These are phyloP conservation scores for Dermolepida albohirtum DNA, from an alignment of 2,888 invertebrate species.

Conservation along the genomic window DNA sequence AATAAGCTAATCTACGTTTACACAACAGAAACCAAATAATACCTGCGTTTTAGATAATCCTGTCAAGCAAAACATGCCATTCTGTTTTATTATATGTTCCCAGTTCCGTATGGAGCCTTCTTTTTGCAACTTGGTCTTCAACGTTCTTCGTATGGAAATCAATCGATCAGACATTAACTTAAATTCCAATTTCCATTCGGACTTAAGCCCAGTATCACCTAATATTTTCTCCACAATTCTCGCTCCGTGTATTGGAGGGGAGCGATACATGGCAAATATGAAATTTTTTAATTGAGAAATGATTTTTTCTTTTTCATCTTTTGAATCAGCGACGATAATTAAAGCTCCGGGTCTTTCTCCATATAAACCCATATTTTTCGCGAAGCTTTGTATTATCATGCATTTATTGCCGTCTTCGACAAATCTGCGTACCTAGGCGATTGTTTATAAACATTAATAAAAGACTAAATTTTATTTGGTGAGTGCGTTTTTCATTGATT, in stretches of 20 bases:
- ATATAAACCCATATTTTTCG: constrained; percentile 96
- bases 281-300: constrained; percentile 96
- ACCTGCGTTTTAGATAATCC: constrained; percentile 92
- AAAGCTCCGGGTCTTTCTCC: constrained; percentile 95
- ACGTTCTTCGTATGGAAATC: constrained; percentile 83
- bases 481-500: no score
- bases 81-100: constrained; percentile 98
- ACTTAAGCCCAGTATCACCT: constrained; percentile 74
- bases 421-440: constrained; percentile 66
- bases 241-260: constrained; percentile 95
- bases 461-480: no score
- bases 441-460: no score
- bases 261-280: constrained; percentile 95
- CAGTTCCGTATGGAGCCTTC: constrained; percentile 87
- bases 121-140: constrained; percentile 82
- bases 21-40: constrained; percentile 47
- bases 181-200: constrained; percentile 88
- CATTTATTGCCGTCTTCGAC: constrained; percentile 89
- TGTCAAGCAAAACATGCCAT: constrained; percentile 99
- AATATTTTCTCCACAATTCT: constrained; percentile 90
- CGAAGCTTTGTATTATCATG: constrained; percentile 92
- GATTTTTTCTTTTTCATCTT: constrained; percentile 84
- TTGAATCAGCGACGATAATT: constrained; percentile 77
- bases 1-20: no score
- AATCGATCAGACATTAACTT: constrained; percentile 98